phyloP scores from a whole-genome alignment of 2,113 vertebrate species.

The Scalopus aquaticus region DNA sequence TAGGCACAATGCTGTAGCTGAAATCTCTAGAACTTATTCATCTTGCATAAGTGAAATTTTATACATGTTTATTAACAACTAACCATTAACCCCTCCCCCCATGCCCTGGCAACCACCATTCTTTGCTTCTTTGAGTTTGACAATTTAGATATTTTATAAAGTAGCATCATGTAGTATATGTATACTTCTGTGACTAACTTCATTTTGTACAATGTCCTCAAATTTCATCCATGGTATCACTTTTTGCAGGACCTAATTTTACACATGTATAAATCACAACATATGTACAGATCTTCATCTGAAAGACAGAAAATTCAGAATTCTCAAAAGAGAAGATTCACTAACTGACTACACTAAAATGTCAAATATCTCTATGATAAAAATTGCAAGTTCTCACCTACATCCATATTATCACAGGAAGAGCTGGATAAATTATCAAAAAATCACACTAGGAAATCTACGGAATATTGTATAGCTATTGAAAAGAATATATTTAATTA shows the following conservation, averaged over 20 bases:
- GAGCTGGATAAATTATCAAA: background rate
- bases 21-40: background rate
- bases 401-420: background rate
- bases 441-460: background rate
- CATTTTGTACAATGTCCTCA: no score
- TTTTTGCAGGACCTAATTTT: background rate
- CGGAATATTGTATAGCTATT: background rate
- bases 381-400: background rate
- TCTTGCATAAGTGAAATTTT: background rate
- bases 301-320: background rate
- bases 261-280: background rate
- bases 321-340: background rate
- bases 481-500: background rate
- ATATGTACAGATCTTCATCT: background rate
- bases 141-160: background rate
- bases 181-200: background rate
- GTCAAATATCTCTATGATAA: background rate
- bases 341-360: conserved; percentile 6
- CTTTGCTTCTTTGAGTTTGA: background rate
- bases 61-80: background rate
- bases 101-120: background rate
- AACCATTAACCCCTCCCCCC: background rate
- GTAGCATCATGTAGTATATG: background rate
- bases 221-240: background rate
- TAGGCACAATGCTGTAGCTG: background rate